A percentile compares a stretch with the other conserved stretches of the same genome.
Evolutionary conservation across 1,140 invertebrate genomes (phyloP).

Genomic region (Hydropsyche tenuis): DNA sequence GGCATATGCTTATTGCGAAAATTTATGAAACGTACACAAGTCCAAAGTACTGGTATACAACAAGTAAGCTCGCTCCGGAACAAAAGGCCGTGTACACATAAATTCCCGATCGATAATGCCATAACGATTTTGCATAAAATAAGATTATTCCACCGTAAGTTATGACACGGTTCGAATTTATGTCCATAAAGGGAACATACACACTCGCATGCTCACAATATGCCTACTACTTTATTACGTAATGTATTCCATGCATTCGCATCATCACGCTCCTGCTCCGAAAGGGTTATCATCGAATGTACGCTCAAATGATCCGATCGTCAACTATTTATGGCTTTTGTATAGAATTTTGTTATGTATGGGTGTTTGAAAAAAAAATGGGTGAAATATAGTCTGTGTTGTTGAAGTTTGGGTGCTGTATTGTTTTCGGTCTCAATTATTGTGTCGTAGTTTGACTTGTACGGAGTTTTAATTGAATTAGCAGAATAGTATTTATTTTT

Average conservation of each 20-base stretch:
- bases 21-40: no score
- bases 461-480: no score
- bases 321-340: no score
- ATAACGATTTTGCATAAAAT: slow-evolving; percentile 51
- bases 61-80: slow-evolving; percentile 24
- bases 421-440: no score
- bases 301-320: slow-evolving; percentile 25
- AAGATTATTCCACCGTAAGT: slow-evolving; percentile 50
- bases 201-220: slow-evolving; percentile 40
- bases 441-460: no score
- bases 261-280: slow-evolving; percentile 41
- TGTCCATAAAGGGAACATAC: slow-evolving; percentile 37
- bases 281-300: slow-evolving; percentile 35
- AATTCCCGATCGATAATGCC: slow-evolving; percentile 49
- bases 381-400: no score
- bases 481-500: no score
- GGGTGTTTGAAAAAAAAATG: no score
- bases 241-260: slow-evolving; percentile 47
- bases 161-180: slow-evolving; percentile 49
- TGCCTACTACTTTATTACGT: slow-evolving; percentile 45
- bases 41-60: no score
- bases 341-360: no score
- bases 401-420: no score
- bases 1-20: no score
- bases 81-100: slow-evolving; percentile 43